Conservation (phyloP, 2,888 invertebrate species). For the Lasioglossum leucozonium region DNA sequence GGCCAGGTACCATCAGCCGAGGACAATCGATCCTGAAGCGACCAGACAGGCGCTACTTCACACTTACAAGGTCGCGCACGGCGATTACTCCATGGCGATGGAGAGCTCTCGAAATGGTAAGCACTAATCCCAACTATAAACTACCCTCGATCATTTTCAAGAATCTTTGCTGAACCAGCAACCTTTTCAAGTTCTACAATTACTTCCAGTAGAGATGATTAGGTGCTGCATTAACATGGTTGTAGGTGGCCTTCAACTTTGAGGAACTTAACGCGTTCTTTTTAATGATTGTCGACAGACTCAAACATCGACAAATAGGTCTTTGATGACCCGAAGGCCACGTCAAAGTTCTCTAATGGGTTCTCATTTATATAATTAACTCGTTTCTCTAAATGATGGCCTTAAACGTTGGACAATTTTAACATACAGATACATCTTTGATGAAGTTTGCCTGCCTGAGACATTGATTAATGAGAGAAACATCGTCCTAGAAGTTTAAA, state of each 20-base stretch:
- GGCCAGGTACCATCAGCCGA: conserved; percentile 87
- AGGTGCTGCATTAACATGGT: too few relatives aligned
- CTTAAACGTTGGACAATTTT: too few relatives aligned
- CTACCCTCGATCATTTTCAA: background rate
- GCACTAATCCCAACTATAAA: conserved; percentile 35
- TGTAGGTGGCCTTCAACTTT: background rate
- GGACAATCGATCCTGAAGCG: conserved; percentile 90
- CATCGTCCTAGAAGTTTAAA: background rate
- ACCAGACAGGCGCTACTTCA: conserved; percentile 90
- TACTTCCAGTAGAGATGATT: background rate
- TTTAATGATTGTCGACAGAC: too few relatives aligned
- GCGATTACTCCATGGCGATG: conserved; percentile 84
- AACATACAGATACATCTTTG: too few relatives aligned
- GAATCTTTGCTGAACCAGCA: background rate
- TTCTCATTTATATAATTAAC: too few relatives aligned
- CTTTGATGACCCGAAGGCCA: background rate
- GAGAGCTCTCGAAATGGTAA: conserved; percentile 80
- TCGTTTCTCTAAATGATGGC: background rate
- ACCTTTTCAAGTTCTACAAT: background rate
- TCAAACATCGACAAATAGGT: background rate
- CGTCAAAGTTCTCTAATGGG: background rate
- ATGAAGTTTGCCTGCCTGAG: background rate
- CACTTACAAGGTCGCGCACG: conserved; percentile 87
- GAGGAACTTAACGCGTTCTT: background rate
- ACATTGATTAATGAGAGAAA: background rate